Conservation (phyloP, 1,140 invertebrate species). For the Panulirus ornatus region DNA sequence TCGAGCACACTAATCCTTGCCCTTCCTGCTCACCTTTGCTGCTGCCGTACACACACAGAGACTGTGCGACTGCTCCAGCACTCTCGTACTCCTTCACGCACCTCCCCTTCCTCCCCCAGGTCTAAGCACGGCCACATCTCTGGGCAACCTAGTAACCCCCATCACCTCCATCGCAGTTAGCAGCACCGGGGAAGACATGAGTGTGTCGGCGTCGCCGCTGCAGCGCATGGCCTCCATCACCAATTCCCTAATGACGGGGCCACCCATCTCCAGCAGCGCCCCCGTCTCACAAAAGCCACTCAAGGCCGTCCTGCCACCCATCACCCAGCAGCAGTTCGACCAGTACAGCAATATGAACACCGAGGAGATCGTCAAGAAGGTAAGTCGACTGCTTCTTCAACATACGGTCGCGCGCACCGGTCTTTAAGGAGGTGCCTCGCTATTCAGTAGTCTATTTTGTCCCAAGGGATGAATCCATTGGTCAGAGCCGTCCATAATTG, state of each 20-base stretch:
- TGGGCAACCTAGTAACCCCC: slow-evolving; percentile 69
- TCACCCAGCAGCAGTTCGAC: slow-evolving; percentile 99
- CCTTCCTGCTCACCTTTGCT: background rate
- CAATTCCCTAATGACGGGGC: slow-evolving; percentile 96
- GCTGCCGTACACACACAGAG: background rate
- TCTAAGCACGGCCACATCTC: slow-evolving; percentile 68
- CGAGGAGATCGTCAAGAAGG: slow-evolving; percentile 97
- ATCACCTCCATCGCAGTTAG: slow-evolving; percentile 68
- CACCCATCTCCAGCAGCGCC: slow-evolving; percentile 85
- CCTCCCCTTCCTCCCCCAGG: slow-evolving; percentile 60
- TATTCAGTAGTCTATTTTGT: no score
- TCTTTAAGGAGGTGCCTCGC: background rate
- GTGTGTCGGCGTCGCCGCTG: slow-evolving; percentile 85
- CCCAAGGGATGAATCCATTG: no score
- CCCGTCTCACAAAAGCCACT: slow-evolving; percentile 90
- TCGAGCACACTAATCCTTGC: background rate
- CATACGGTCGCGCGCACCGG: background rate
- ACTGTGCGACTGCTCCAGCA: background rate
- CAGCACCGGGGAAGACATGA: slow-evolving; percentile 43
- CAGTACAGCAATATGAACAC: slow-evolving; percentile 98
- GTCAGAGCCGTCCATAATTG: no score
- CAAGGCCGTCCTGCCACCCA: slow-evolving; percentile 97
- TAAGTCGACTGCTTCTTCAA: slow-evolving; percentile 77
- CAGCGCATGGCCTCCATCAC: slow-evolving; percentile 98
- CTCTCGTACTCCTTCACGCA: slow-evolving; percentile 6